Percentiles rank a stretch among this genome's conserved stretches.
Conservation (phyloP, 2,888 invertebrate species). For the Xylota segnis region DNA sequence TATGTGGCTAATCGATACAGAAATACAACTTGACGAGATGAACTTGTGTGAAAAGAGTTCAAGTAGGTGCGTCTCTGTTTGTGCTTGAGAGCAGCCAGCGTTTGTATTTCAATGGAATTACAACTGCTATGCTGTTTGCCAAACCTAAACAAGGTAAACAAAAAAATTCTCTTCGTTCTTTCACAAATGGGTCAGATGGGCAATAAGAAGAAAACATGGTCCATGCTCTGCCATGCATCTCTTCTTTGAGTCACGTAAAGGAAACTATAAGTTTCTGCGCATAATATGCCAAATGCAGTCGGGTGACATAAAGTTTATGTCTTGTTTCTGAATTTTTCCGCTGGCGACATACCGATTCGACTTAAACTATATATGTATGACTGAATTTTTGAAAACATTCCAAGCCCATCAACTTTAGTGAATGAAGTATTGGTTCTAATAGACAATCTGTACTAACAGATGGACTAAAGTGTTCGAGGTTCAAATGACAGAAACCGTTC, state of each 20-base stretch:
- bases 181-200: constrained; percentile 59
- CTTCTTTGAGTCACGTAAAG: neutral
- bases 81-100: constrained; percentile 19
- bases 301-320: no score
- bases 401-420: no score
- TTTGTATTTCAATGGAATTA: constrained; percentile 51
- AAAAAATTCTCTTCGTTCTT: constrained; percentile 23
- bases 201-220: constrained; percentile 34
- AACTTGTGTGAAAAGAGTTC: constrained; percentile 26
- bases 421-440: no score
- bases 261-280: neutral
- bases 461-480: no score
- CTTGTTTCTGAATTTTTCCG: no score
- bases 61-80: constrained; percentile 51
- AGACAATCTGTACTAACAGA: no score
- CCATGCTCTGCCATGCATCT: constrained; percentile 1
- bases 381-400: no score
- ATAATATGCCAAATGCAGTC: neutral
- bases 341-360: no score
- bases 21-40: constrained; percentile 24
- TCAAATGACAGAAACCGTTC: no score
- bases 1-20: constrained; percentile 34
- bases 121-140: constrained; percentile 52
- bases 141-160: constrained; percentile 16
- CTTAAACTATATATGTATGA: no score